Base-by-base conservation (phyloP, 2,797 vertebrate genomes). In the Phoeniculus purpureus region DNA sequence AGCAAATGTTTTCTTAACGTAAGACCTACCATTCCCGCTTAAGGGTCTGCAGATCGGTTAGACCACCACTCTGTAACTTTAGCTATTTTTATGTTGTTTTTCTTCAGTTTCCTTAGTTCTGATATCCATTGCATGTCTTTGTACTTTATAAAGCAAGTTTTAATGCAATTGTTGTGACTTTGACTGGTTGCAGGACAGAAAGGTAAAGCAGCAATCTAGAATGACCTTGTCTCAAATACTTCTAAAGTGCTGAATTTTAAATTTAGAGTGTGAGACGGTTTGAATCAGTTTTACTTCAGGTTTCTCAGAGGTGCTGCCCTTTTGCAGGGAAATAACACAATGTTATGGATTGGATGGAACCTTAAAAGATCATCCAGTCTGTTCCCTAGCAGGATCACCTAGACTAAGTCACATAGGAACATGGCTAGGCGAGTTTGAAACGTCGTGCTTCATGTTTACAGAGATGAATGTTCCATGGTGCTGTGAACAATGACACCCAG, bases 401-500 rank as follows among this genome's bases (percentile, higher is more conserved):
- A 43, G 43, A 78, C 8, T 5, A 55, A 34, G 70, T 58, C 6
- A 4, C 71, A 71, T 9, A 65, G 20, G 73, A 21, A 21, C 48
- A 48, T 81, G 32, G 31, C 6, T 27, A 52, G 7, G 7, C 15
- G n/a, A n/a, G n/a, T n/a, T n/a, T n/a, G n/a, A n/a, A n/a, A n/a
- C n/a, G n/a, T n/a, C n/a, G 8, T 29, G 56, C 47, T 72, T 58
- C 16, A 10, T 56, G 14, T 51, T 66, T 73, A 21, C 31, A 48
- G 70, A 31, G 34, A 55, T 61, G 50, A 58, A 29, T 45, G 13
- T 47, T 84, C 13, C 31, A 85, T 92, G 90, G 67, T 75, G 89
- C 95, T 89, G 94, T 81, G 95, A 95, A 95, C 81, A 92, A 92
- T 93, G 96, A 96, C 97, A 96, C 93, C 95, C 93, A 96, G 96